Evolutionary conservation across 2,797 vertebrate species (phyloP).

Genomic region (Muscicapa comitata): DNA sequence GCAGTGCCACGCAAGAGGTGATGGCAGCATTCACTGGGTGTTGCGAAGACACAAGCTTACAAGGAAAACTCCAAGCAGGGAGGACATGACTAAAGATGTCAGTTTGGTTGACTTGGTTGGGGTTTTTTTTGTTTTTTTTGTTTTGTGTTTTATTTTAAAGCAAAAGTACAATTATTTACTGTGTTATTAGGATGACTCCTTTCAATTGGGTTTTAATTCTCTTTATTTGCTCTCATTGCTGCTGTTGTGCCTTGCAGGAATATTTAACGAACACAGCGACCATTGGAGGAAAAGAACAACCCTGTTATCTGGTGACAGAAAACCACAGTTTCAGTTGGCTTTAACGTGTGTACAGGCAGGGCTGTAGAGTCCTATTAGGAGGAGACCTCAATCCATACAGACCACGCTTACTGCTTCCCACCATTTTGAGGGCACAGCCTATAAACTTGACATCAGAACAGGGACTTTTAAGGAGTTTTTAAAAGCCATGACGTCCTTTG

Average conservation of each 20-base stretch:
- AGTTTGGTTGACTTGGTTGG: slow-evolving; percentile 59
- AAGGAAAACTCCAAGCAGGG: slow-evolving; percentile 72
- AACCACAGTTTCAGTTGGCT: slow-evolving; percentile 69
- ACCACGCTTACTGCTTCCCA: slow-evolving; percentile 74
- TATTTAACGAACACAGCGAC: slow-evolving; percentile 72
- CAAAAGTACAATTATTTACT: slow-evolving; percentile 73
- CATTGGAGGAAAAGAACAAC: slow-evolving; percentile 71
- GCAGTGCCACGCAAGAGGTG: slow-evolving; percentile 65
- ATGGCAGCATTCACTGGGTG: slow-evolving; percentile 67
- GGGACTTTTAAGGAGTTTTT: slow-evolving; percentile 79
- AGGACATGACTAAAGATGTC: slow-evolving; percentile 70
- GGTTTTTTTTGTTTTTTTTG: background rate
- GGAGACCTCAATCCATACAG: slow-evolving; percentile 76
- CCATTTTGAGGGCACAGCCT: slow-evolving; percentile 79
- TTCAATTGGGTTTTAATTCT: slow-evolving; percentile 69
- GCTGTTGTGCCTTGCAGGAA: slow-evolving; percentile 74
- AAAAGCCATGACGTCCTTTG: slow-evolving; percentile 88
- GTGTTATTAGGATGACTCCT: slow-evolving; percentile 73
- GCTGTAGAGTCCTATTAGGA: slow-evolving; percentile 73
- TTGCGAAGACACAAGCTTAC: slow-evolving; percentile 73
- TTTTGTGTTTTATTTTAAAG: slow-evolving; percentile 70
- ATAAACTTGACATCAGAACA: slow-evolving; percentile 78
- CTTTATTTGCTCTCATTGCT: slow-evolving; percentile 76
- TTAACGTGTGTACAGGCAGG: slow-evolving; percentile 66
- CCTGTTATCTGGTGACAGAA: slow-evolving; percentile 74